Base-by-base conservation (phyloP, 2,888 invertebrate species). In the Leptinotarsa peninsularis region DNA sequence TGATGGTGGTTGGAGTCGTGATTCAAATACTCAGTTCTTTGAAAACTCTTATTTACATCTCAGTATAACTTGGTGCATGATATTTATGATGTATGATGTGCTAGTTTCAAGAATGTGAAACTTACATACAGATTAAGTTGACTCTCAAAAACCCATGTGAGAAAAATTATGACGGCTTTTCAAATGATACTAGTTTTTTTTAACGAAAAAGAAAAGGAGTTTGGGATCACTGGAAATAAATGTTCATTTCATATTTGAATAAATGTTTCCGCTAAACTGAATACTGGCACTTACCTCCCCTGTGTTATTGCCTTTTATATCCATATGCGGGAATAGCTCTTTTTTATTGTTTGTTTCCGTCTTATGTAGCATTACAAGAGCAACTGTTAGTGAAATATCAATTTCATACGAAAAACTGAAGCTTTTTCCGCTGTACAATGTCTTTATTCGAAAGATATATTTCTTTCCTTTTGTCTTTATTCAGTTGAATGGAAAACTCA, bases 371-470 rank as follows among this genome's bases (percentile, higher is more conserved):
- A 21, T 66, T 49, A 23, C 69, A 50, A 70, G 56, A 66, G 49
- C 66, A 70, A 70, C 70, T 74, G 70, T 66, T 74, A 33, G 49
- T 56, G 70, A 70, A 74, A 74, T 74, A 74, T 74, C 74, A 66
- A 74, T 74, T 70, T 49, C 66, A 66, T 66, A 21, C 21, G 69
- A 66, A 54, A 66, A 74, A 67, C 69, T 68, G 66, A 33, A n/a
- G 69, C 21, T 4, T 13, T 33, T 66, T 66, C 52, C 49, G 21
- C 52, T 69, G 49, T 43, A 33, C 52, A n/a, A 27, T 58, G 54
- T 27, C 54, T 27, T 50, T 49, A 73, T 73, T 73, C 52, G 23
- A 17, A 49, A 58, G 23, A 52, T 50, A 67, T 23, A 52, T 50
- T 13, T 52, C 14, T 17, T n/a, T 49, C 23, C 49, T 10, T 15